Conservation (phyloP, 1,140 invertebrate species). For the Gonatopus flavifemur region DNA sequence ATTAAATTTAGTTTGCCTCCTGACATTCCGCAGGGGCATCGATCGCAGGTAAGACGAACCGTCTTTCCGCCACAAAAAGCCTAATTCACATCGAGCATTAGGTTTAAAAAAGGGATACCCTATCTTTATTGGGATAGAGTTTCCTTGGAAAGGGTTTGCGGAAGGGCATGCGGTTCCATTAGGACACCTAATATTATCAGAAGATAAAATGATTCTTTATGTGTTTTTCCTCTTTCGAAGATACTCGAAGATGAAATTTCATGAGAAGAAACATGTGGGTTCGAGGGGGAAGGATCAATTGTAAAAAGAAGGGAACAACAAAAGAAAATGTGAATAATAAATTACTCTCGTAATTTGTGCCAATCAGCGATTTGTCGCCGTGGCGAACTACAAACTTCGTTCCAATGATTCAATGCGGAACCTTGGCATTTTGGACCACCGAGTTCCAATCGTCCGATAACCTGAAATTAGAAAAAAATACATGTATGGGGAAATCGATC, state of each 20-base stretch:
- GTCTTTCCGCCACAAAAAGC: constrained; percentile 22
- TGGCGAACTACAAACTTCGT: constrained; percentile 93
- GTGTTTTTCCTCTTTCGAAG: not conserved
- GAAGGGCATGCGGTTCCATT: constrained; percentile 15
- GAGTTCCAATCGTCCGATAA: constrained; percentile 91
- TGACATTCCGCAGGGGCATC: constrained; percentile 13
- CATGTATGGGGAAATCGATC: not conserved
- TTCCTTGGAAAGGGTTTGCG: constrained; percentile 21
- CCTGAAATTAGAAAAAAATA: constrained; percentile 59
- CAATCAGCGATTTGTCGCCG: constrained; percentile 96
- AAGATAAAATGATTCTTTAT: constrained; percentile 17
- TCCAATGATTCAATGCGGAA: constrained; percentile 91
- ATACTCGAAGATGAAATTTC: constrained; percentile 17
- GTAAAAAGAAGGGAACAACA: constrained; percentile 4
- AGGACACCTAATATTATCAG: no score
- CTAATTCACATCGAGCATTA: constrained; percentile 39
- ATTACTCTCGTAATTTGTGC: constrained; percentile 93
- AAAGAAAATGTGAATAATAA: constrained; percentile 4
- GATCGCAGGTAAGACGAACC: constrained; percentile 25
- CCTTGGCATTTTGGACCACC: constrained; percentile 77
- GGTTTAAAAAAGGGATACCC: constrained; percentile 41
- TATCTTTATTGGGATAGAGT: constrained; percentile 18
- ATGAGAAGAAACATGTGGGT: not conserved
- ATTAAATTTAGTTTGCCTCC: no score
- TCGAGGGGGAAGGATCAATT: not conserved